Conservation (phyloP, 2,888 invertebrate genomes). For the Diaperis boleti region DNA sequence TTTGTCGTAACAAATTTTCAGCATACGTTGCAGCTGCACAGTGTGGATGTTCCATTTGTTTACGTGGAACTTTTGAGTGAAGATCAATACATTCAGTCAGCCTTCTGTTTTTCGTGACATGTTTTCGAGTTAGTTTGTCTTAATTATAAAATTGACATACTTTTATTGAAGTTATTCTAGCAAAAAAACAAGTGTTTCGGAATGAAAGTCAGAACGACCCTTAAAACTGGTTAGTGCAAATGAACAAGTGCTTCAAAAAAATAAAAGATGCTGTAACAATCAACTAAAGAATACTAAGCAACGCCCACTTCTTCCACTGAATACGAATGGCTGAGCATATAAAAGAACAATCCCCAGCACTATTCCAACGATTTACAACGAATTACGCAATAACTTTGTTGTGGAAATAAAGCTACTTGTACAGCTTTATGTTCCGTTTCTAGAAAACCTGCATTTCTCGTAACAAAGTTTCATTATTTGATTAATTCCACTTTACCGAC, state of each 20-base stretch:
- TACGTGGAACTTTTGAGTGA: no score
- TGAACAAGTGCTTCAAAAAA: background rate
- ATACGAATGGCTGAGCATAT: background rate
- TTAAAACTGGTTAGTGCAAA: background rate
- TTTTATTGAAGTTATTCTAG: no score
- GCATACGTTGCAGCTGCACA: no score
- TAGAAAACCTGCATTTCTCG: background rate
- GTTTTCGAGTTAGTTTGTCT: no score
- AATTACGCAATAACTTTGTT: background rate
- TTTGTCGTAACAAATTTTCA: no score
- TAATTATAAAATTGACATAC: no score
- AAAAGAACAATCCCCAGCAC: background rate
- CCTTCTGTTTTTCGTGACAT: no score
- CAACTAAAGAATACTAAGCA: background rate
- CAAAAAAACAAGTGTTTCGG: no score
- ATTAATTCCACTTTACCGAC: conserved; percentile 12
- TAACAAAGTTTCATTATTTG: conserved; percentile 9
- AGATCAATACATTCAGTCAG: no score
- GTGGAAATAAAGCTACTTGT: background rate
- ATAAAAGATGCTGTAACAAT: background rate
- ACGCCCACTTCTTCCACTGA: background rate
- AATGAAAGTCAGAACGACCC: no score
- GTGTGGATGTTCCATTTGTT: no score
- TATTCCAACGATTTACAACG: background rate
- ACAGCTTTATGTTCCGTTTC: background rate